Evolutionary conservation across 2,113 vertebrate species (phyloP).

Genomic region (Xenus cinereus): DNA sequence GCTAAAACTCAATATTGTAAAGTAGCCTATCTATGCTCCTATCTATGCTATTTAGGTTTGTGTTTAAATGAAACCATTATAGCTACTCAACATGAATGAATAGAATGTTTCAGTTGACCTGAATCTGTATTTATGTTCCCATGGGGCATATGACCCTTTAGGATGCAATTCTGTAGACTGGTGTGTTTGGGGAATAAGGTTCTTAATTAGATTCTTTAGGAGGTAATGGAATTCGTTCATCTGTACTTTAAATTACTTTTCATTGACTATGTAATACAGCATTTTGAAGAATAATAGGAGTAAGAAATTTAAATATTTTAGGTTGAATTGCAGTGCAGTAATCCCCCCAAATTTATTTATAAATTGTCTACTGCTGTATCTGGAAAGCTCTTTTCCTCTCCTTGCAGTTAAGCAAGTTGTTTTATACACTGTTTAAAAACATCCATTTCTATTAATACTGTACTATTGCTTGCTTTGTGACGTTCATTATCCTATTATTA

Average conservation of each 20-base stretch:
- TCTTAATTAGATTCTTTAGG: not conserved
- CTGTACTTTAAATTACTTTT: not conserved
- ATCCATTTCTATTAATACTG: not conserved
- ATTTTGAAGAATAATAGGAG: not conserved
- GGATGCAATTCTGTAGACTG: not conserved
- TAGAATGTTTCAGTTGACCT: not conserved
- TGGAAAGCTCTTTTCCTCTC: not conserved
- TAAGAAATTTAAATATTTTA: slow-evolving; percentile 2
- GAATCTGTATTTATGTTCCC: not conserved
- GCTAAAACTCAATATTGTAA: not conserved
- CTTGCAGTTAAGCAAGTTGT: not conserved
- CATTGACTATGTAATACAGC: not conserved
- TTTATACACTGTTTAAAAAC: not conserved
- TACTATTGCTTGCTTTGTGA: not conserved
- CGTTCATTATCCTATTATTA: not conserved
- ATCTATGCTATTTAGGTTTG: not conserved
- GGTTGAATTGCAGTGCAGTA: not conserved
- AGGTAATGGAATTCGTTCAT: not conserved
- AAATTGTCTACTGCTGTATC: not conserved
- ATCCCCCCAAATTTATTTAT: not conserved
- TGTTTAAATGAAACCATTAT: not conserved
- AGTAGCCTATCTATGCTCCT: not conserved
- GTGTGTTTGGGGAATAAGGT: not conserved
- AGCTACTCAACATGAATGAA: not conserved
- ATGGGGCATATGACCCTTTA: not conserved